Conservation (phyloP, 2,888 invertebrate species). For the Andricus quercusramuli region DNA sequence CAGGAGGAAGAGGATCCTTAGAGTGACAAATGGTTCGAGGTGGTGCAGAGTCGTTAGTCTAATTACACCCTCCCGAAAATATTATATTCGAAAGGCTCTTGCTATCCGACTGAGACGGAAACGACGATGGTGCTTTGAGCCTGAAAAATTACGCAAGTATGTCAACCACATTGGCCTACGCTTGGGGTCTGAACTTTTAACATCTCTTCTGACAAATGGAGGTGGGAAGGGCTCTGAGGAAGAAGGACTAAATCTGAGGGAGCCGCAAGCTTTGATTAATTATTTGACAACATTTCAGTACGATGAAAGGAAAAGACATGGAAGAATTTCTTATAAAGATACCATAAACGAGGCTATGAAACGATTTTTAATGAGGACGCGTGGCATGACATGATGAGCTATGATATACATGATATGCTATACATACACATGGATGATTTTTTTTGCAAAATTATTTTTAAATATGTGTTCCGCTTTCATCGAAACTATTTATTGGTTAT, state of each 20-base stretch:
- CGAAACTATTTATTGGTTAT: no score
- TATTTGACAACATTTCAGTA: conserved; percentile 47
- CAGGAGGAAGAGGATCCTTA: conserved; percentile 2
- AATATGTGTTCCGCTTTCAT: no score
- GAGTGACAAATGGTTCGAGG: conserved; percentile 19
- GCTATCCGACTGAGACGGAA: conserved; percentile 6
- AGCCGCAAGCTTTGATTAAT: conserved; percentile 50
- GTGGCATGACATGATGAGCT: conserved; percentile 63
- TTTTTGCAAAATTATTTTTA: no score
- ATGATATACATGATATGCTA: conserved; percentile 49
- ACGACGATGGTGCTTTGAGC: conserved; percentile 44
- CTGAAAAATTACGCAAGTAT: conserved; percentile 58
- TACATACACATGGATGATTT: background rate
- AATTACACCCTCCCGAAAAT: conserved; percentile 34
- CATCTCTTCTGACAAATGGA: conserved; percentile 44
- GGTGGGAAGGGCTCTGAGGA: conserved; percentile 25
- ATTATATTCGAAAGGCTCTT: conserved; percentile 9
- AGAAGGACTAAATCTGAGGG: conserved; percentile 34
- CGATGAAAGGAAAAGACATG: conserved; percentile 25
- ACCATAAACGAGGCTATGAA: conserved; percentile 37
- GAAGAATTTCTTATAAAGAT: conserved; percentile 21
- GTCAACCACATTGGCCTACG: conserved; percentile 38
- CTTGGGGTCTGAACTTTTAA: background rate
- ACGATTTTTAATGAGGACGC: conserved; percentile 68
- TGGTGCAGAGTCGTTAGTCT: conserved; percentile 35